Percentiles rank a stretch among this genome's conserved stretches.
phyloP scores from a whole-genome alignment of 2,888 invertebrate genomes.

The Nymphalis c-album region DNA sequence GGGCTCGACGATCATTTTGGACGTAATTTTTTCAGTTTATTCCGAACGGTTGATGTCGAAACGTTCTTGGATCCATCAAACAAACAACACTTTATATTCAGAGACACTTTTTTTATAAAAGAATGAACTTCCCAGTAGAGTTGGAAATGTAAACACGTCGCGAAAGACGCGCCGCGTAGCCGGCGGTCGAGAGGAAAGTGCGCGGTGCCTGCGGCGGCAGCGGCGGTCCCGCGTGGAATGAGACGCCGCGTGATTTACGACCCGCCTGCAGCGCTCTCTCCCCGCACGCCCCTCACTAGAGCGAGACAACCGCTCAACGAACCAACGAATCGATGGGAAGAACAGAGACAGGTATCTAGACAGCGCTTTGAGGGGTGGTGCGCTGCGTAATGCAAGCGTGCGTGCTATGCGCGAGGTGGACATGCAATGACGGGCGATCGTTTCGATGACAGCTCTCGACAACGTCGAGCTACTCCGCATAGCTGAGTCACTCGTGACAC shows the following conservation, averaged over 20 bases:
- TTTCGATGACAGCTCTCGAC: conserved; percentile 76
- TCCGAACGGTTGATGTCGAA: conserved; percentile 59
- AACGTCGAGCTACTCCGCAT: conserved; percentile 64
- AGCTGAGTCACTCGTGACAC: conserved; percentile 68
- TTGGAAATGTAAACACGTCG: conserved; percentile 76
- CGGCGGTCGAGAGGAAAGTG: conserved; percentile 77
- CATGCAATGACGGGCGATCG: conserved; percentile 79
- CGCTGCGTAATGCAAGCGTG: conserved; percentile 82
- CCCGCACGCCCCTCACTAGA: conserved; percentile 71
- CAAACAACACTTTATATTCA: conserved; percentile 64
- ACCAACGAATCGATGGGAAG: conserved; percentile 42
- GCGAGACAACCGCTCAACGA: conserved; percentile 53
- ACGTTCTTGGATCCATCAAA: conserved; percentile 72
- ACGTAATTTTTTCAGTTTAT: conserved; percentile 72
- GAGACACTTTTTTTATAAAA: conserved; percentile 58
- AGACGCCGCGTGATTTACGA: conserved; percentile 81
- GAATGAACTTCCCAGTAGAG: conserved; percentile 67
- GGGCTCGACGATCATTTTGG: conserved; percentile 79
- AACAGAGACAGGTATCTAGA: conserved; percentile 65
- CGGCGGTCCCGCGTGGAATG: conserved; percentile 82
- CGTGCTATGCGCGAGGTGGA: conserved; percentile 80
- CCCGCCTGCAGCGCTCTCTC: conserved; percentile 80
- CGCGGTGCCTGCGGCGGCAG: conserved; percentile 77
- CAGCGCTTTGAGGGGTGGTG: conserved; percentile 73
- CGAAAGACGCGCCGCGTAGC: conserved; percentile 76